Conservation (phyloP, 2,113 vertebrate species). For the Tricholaema leucomelas region DNA sequence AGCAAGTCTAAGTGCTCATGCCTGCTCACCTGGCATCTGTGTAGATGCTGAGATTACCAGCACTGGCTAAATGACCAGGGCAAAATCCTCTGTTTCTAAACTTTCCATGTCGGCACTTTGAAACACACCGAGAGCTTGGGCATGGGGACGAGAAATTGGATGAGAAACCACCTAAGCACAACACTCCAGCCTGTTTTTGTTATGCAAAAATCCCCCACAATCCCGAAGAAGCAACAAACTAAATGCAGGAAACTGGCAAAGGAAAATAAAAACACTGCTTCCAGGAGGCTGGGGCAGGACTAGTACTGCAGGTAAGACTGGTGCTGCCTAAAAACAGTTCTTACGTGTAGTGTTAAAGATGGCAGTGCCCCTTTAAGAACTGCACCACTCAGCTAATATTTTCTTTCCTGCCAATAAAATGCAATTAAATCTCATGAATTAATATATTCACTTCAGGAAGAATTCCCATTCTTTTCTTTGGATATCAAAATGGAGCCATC, state of each 20-base stretch:
- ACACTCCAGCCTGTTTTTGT: background rate
- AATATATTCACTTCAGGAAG: constrained; percentile 68
- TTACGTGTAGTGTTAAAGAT: background rate
- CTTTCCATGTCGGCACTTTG: background rate
- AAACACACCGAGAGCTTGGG: background rate
- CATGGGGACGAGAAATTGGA: background rate
- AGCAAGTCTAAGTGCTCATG: background rate
- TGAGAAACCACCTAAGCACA: background rate
- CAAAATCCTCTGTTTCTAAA: background rate
- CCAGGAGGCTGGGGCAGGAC: background rate
- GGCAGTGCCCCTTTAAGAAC: constrained; percentile 6
- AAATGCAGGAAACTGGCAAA: background rate
- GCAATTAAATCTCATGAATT: constrained; percentile 42
- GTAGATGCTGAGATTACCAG: background rate
- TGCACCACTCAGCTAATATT: background rate
- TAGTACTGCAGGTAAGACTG: background rate
- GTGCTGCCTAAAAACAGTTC: background rate
- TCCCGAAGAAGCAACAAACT: too few relatives aligned
- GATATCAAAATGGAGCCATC: constrained; percentile 86
- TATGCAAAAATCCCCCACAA: background rate
- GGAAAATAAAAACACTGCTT: background rate
- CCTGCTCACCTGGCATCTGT: background rate
- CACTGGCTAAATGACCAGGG: background rate
- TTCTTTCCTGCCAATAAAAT: background rate
- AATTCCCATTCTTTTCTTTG: constrained; percentile 60